Evolutionary conservation across 2,888 invertebrate genomes (phyloP).

Genomic region (Junonia oenone): DNA sequence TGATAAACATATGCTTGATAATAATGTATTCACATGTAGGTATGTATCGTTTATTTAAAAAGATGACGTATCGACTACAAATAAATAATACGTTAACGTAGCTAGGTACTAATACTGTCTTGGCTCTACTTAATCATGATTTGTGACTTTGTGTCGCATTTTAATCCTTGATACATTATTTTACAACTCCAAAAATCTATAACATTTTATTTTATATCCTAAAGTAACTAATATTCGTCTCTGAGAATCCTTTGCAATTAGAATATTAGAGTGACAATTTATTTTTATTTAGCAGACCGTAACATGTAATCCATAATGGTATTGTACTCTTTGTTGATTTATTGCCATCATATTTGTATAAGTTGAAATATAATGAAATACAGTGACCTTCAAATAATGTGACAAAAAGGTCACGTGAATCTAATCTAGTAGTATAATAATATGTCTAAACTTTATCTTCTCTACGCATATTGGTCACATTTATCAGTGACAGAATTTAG

Average conservation of each 20-base stretch:
- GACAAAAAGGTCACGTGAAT: conserved; percentile 9
- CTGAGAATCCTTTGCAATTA: no score
- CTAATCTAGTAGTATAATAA: conserved; percentile 2
- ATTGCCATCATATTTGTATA: conserved; percentile 6
- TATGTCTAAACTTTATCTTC: background rate
- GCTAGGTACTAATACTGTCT: background rate
- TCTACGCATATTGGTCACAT: background rate
- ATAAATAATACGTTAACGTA: background rate
- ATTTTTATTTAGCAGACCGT: background rate
- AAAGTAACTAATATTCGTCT: no score
- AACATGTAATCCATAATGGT: background rate
- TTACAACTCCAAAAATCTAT: no score
- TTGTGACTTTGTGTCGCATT: no score
- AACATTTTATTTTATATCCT: no score
- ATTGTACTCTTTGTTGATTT: conserved; percentile 11
- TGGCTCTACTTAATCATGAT: background rate
- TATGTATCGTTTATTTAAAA: background rate
- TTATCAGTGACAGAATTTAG: background rate
- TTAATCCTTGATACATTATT: no score
- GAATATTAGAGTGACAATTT: background rate
- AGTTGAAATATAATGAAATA: conserved; percentile 8
- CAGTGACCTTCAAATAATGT: conserved; percentile 11
- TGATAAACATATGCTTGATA: background rate
- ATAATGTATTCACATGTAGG: background rate
- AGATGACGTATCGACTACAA: background rate